phyloP scores from a whole-genome alignment of 92 coral and sea anemone genomes.

The Virgularia gustaviana region DNA sequence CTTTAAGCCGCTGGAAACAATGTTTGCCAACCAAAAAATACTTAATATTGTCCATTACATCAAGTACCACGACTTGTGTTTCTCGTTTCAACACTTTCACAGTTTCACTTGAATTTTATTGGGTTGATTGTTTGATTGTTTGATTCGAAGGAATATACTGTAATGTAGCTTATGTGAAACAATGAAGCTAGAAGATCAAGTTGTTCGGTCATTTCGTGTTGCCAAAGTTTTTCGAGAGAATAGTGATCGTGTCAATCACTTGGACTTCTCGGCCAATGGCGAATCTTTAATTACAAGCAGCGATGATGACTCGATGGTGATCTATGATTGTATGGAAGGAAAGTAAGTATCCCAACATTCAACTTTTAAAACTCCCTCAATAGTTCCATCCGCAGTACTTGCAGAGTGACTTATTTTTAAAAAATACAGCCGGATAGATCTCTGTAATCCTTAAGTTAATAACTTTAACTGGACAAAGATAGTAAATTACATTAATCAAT shows the following conservation, averaged over 20 bases:
- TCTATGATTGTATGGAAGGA: conserved; percentile 88
- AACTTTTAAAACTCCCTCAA: neutral
- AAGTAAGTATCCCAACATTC: conserved; percentile 62
- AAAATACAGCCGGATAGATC: neutral
- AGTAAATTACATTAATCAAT: too few species aligned
- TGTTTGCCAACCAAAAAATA: too few species aligned
- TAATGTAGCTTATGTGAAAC: too few species aligned
- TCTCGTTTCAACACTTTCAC: too few species aligned
- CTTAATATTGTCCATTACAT: too few species aligned
- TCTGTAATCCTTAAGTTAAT: neutral
- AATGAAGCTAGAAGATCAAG: conserved; percentile 87
- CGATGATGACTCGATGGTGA: conserved; percentile 95
- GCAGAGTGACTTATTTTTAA: neutral
- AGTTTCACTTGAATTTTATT: too few species aligned
- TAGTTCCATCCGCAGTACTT: neutral
- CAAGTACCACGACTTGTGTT: too few species aligned
- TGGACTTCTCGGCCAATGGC: conserved; percentile 85
- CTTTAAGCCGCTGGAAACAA: too few species aligned
- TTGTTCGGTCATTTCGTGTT: conserved; percentile 81
- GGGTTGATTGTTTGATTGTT: too few species aligned
- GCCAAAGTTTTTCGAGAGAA: conserved; percentile 96
- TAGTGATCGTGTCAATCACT: conserved; percentile 88
- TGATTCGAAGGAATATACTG: too few species aligned
- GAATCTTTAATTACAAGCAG: conserved; percentile 88
- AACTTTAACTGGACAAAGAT: too few species aligned